Base-by-base conservation (phyloP, 2,113 vertebrate genomes). In the Fulmarus glacialis region DNA sequence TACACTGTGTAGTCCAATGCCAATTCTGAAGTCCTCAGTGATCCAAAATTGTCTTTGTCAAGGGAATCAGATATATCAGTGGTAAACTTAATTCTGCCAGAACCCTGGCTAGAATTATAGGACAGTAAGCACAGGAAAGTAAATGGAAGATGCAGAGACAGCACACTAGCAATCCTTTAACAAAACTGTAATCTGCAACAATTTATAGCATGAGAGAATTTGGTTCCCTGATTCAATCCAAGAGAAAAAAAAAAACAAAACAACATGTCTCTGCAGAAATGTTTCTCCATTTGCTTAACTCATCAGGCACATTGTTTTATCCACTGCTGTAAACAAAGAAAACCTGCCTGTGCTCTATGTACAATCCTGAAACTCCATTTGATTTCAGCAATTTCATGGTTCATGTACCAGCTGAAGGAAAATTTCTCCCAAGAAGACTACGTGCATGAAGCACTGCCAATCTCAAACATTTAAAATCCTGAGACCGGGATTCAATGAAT, bases 341-440 rank as follows among this genome's bases (percentile, higher is more conserved):
- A 89, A 94, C 87, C 68, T 81, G 91, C 42, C 75, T 91, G 45
- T 77, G 45, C 63, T 83, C 53, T 83, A 50, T 48, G n/a, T 81
- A 79, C 63, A 94, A 63, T 92, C 72, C 80, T 92, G 83, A 96
- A 96, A 81, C 86, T 97, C 55, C 83, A 95, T 94, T 95, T 92
- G 83, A 96, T 96, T 96, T 96, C 94, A 81, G 94, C 72, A 96
- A 96, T 97, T 96, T 97, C 95, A 96, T 95, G 93, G 94, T 92
- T 97, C 95, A 81, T 92, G 68, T 83, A 74, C 71, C 58, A 83
- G 53, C 79, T 83, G 80, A 94, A 94, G 67, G 93, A 94, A 95
- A 90, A 92, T 93, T 67, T 92, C 72, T 97, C 95, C 90, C 90
- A 93, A 90, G 90, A 92, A 92, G 75, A 68, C 58, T 60, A 71